phyloP scores from a whole-genome alignment of 2,888 invertebrate species.

The Pardosa pseudoannulata region DNA sequence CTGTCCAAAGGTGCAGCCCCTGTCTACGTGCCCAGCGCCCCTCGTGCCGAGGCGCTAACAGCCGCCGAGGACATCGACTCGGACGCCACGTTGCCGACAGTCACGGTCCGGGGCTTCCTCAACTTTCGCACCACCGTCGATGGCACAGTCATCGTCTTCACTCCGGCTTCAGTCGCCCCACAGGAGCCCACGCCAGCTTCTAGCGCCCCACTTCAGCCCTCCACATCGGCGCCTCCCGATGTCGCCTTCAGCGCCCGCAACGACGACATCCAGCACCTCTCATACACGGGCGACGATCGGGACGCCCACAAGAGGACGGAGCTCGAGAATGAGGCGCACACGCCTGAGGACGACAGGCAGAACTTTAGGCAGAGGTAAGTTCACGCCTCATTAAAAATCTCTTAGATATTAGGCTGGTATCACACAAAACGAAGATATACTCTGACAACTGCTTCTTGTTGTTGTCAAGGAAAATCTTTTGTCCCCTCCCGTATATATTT shows the following conservation, averaged over 20 bases:
- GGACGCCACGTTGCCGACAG: conserved; percentile 82
- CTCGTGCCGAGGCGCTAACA: conserved; percentile 45
- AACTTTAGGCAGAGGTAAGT: conserved; percentile 50
- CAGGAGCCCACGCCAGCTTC: conserved; percentile 35
- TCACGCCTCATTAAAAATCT: too few relatives aligned
- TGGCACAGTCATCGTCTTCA: conserved; percentile 95
- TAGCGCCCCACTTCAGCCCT: neutral
- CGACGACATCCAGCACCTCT: conserved; percentile 54
- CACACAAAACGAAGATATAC: too few relatives aligned
- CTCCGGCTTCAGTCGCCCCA: conserved; percentile 80
- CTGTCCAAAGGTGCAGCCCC: conserved; percentile 48
- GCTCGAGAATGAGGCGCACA: conserved; percentile 63
- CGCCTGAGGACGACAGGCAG: conserved; percentile 64
- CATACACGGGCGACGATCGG: conserved; percentile 31
- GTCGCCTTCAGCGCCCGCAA: conserved; percentile 33
- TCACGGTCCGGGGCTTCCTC: conserved; percentile 94
- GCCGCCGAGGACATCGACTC: conserved; percentile 76
- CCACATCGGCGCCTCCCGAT: conserved; percentile 8
- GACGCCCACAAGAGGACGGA: conserved; percentile 33
- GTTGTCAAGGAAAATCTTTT: too few relatives aligned
- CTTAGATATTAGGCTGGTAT: too few relatives aligned
- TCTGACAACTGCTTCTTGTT: too few relatives aligned
- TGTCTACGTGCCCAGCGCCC: conserved; percentile 62
- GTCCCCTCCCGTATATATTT: too few relatives aligned
- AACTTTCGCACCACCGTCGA: conserved; percentile 96